phyloP scores from a whole-genome alignment of 2,888 invertebrate species.

The Phaedon cochleariae region DNA sequence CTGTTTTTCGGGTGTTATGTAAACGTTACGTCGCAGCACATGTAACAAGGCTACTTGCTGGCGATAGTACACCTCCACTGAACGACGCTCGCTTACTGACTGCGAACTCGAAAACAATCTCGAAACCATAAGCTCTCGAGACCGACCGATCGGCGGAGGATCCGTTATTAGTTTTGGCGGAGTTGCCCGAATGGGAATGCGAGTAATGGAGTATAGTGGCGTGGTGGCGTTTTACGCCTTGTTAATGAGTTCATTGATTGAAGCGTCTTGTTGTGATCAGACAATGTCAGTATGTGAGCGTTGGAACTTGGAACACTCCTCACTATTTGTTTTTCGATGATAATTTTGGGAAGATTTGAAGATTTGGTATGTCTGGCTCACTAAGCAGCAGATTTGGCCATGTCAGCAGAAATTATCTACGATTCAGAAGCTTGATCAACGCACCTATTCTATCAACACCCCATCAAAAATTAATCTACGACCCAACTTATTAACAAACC shows the following conservation, averaged over 20 bases:
- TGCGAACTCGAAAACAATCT: conserved; percentile 21
- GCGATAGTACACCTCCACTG: neutral
- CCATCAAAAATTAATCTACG: no score
- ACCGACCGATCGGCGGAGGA: neutral
- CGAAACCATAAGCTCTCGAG: no score
- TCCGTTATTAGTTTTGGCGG: neutral
- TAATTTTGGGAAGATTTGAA: neutral
- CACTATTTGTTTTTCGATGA: neutral
- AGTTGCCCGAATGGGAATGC: neutral
- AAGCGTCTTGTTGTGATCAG: neutral
- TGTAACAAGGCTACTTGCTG: conserved; percentile 29
- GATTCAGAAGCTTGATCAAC: no score
- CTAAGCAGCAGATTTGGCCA: no score
- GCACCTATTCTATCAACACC: no score
- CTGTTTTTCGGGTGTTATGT: conserved; percentile 38
- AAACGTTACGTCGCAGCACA: conserved; percentile 43
- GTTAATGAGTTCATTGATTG: conserved; percentile 2
- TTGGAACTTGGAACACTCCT: neutral
- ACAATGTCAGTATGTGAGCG: neutral
- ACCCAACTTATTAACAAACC: no score
- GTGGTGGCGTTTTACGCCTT: neutral
- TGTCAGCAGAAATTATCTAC: no score
- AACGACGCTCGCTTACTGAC: conserved; percentile 20
- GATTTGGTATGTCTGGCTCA: no score
- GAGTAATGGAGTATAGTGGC: no score